phyloP scores from a whole-genome alignment of 1,140 invertebrate species.

The Pseudomyrmex gracilis region DNA sequence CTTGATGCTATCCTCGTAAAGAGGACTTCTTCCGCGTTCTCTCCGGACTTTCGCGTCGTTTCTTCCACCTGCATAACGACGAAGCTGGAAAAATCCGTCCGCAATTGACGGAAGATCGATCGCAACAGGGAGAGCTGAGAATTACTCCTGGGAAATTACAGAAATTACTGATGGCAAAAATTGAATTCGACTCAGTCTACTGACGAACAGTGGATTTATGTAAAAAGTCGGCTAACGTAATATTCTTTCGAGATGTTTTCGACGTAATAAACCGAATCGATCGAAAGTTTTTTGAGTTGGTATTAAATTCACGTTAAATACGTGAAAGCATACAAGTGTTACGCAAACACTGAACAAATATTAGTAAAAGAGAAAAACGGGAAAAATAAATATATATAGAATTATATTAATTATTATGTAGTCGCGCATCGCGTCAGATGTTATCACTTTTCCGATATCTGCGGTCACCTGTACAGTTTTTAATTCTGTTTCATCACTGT shows the following conservation, averaged over 20 bases:
- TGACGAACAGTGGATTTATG: conserved; percentile 35
- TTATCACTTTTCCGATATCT: conserved; percentile 55
- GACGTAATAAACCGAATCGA: conserved; percentile 7
- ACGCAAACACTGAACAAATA: background rate
- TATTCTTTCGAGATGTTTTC: conserved; percentile 21
- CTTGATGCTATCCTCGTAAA: conserved; percentile 27
- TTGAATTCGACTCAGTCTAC: conserved; percentile 15
- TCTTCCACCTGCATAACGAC: background rate
- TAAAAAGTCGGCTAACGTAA: conserved; percentile 22
- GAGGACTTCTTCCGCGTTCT: background rate
- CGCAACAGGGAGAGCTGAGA: background rate
- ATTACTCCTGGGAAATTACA: conserved; percentile 27
- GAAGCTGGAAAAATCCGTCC: background rate
- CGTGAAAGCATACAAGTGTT: background rate
- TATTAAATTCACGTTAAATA: conserved; percentile 18
- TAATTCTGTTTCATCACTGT: conserved; percentile 36
- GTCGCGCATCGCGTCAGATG: background rate
- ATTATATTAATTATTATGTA: background rate
- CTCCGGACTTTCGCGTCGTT: background rate
- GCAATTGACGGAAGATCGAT: conserved; percentile 33
- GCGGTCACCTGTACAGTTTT: conserved; percentile 29
- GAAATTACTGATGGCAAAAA: conserved; percentile 38
- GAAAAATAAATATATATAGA: background rate
- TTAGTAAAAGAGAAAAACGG: background rate
- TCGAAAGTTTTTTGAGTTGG: background rate